Conservation (phyloP, 2,797 vertebrate genomes). For the Sebastes minor region DNA sequence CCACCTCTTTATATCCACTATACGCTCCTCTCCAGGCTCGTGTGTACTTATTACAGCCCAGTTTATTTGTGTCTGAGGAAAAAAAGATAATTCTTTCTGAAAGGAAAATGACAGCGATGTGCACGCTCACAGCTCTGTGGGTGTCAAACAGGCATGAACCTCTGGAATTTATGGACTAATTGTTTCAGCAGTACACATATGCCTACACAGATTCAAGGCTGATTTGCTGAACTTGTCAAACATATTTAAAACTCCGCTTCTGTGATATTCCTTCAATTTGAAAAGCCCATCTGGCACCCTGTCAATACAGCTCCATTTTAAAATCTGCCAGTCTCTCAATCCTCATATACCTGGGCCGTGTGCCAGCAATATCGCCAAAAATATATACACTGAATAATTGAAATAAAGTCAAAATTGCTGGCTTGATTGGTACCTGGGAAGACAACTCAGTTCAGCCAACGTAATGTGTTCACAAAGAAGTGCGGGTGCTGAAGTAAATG, state of each 20-base stretch:
- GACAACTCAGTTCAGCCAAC: neutral
- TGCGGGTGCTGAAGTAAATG: neutral
- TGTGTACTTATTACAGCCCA: neutral
- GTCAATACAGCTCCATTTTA: neutral
- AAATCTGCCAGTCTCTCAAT: neutral
- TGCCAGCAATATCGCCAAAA: neutral
- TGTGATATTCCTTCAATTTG: conserved; percentile 2
- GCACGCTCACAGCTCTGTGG: neutral
- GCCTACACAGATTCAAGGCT: neutral
- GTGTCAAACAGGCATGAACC: conserved; percentile 15
- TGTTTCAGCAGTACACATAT: conserved; percentile 9
- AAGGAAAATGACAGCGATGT: neutral
- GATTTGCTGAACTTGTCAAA: conserved; percentile 42
- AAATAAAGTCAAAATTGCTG: neutral
- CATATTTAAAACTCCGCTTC: neutral
- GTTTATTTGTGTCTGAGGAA: neutral
- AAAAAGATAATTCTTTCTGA: neutral
- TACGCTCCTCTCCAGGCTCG: neutral
- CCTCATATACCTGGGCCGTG: neutral
- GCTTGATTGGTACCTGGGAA: neutral
- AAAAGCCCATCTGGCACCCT: conserved; percentile 26
- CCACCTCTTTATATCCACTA: neutral
- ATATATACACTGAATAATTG: neutral
- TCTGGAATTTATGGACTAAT: conserved; percentile 21
- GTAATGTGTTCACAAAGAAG: neutral